These are phyloP conservation scores for Clepsis dumicolana DNA, from an alignment of 2,888 invertebrate species.

Conservation along the genomic window DNA sequence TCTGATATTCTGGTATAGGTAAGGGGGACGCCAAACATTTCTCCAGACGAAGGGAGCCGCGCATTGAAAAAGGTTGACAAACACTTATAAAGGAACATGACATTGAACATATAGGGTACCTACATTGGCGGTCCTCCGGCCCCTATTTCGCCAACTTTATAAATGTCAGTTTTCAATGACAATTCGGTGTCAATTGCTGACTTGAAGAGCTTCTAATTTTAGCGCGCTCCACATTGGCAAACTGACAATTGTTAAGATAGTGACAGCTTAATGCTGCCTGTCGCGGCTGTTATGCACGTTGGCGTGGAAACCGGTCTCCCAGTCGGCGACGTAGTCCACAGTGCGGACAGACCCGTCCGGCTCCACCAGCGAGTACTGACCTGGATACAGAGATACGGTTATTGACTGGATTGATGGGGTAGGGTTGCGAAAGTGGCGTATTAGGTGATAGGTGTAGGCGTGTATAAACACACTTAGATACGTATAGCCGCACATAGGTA, in stretches of 20 bases:
- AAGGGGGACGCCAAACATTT: too few relatives aligned
- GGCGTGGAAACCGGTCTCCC: constrained; percentile 93
- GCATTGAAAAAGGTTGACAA: too few relatives aligned
- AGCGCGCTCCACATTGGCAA: background rate
- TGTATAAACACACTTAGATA: background rate
- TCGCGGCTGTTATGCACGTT: constrained; percentile 89
- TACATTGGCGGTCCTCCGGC: too few relatives aligned
- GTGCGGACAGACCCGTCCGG: constrained; percentile 91
- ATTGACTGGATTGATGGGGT: constrained; percentile 32
- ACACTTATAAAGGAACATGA: too few relatives aligned
- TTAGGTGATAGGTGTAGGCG: background rate
- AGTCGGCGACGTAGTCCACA: constrained; percentile 91
- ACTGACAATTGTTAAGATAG: too few relatives aligned
- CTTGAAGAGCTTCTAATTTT: constrained; percentile 47
- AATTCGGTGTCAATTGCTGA: too few relatives aligned
- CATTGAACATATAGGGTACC: too few relatives aligned
- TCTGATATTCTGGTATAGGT: too few relatives aligned
- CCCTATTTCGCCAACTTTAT: too few relatives aligned
- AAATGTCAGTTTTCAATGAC: too few relatives aligned
- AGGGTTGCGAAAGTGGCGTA: background rate
- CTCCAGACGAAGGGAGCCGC: too few relatives aligned
- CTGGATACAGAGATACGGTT: constrained; percentile 61
- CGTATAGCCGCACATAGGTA: too few relatives aligned
- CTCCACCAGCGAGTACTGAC: constrained; percentile 89
- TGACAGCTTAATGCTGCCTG: constrained; percentile 68